phyloP scores from a whole-genome alignment of 1,140 invertebrate species.

The Drosophila pectinifera region DNA sequence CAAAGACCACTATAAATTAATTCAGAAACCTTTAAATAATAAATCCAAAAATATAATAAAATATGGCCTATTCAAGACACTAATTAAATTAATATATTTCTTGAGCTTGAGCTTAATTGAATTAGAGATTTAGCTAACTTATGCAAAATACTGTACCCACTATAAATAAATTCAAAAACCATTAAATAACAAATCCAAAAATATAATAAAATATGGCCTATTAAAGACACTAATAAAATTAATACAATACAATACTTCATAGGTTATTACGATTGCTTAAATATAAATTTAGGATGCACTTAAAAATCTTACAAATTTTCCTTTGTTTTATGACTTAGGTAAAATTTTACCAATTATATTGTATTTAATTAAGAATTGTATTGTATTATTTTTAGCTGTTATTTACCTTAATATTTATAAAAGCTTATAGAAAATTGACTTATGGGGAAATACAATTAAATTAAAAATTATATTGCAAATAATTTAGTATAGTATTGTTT shows the following conservation, averaged over 20 bases:
- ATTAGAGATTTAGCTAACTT: not conserved
- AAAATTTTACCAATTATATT: too few species aligned
- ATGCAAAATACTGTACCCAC: not conserved
- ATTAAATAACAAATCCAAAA: not conserved
- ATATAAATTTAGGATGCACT: not conserved
- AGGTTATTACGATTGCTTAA: too few species aligned
- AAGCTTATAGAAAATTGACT: too few species aligned
- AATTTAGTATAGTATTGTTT: not conserved
- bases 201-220: not conserved
- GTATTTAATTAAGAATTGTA: too few species aligned
- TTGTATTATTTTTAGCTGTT: too few species aligned
- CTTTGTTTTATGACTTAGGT: not conserved
- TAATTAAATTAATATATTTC: too few species aligned
- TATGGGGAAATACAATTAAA: too few species aligned
- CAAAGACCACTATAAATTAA: not conserved
- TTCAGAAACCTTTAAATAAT: not conserved
- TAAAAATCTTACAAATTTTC: not conserved
- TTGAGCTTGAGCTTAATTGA: not conserved
- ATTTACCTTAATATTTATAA: too few species aligned
- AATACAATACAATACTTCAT: not conserved
- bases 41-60: not conserved
- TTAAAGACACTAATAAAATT: not conserved
- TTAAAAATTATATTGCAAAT: not conserved
- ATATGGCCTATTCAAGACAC: too few species aligned
- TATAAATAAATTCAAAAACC: not conserved